Evolutionary conservation across 30 jellyfish, hydroid and myxozoan genomes (phyloP).

Genomic region (Rhopilema esculentum): DNA sequence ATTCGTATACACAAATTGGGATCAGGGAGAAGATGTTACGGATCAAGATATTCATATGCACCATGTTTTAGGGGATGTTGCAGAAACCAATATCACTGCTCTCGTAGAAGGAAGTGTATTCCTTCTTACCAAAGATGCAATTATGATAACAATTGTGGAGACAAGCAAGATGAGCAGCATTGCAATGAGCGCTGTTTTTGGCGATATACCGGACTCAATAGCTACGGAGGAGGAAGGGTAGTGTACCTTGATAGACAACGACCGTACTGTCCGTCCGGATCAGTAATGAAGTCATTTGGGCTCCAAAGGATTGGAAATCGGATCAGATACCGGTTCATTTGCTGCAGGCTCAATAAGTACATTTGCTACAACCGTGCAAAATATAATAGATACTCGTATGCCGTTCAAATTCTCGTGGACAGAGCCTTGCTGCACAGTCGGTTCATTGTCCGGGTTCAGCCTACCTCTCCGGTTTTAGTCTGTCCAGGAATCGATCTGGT

Average conservation of each 20-base stretch:
- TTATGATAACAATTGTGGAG: conserved; percentile 45
- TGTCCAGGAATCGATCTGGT: background rate
- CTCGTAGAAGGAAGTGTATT: no score
- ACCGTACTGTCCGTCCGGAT: background rate
- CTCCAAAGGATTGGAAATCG: conserved; percentile 1
- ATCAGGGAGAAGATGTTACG: no score
- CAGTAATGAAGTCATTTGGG: no score
- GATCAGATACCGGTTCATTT: conserved; percentile 1
- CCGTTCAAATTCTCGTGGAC: background rate
- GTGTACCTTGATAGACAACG: conserved; percentile 14
- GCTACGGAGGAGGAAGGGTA: conserved; percentile 17
- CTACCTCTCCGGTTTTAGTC: background rate
- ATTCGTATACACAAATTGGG: no score
- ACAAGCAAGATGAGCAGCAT: conserved; percentile 26
- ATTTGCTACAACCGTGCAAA: no score
- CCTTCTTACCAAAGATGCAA: no score
- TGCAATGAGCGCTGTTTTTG: conserved; percentile 18
- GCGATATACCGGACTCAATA: background rate
- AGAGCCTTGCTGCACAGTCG: background rate
- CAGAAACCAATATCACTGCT: no score
- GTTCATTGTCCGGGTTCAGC: background rate
- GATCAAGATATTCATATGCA: no score
- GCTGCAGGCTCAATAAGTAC: conserved; percentile 28
- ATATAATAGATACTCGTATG: background rate
- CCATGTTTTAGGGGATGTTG: no score